Base-by-base conservation (phyloP, 1,140 invertebrate genomes). In the Euborellia annulipes region DNA sequence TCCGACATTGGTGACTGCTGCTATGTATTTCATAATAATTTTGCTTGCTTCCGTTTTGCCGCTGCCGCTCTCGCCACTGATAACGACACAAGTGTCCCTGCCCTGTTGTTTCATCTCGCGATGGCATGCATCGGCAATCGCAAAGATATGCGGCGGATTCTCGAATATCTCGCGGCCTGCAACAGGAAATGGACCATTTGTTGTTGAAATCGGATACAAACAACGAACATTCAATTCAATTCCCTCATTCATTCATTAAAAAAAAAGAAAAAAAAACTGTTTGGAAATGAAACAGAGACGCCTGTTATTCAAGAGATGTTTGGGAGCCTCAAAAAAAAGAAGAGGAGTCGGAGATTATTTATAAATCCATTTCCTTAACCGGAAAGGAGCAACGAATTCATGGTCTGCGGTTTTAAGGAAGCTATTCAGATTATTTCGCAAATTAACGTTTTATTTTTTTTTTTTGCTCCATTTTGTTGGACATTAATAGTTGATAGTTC, bases 21-120 rank as follows among this genome's bases (percentile, higher is more conserved):
- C 92, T 50, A 98, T 94, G 61, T 98, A 98, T 60, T 92, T 89
- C 91, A 98, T 97, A 48, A 98, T 95, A 53, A 97, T 95, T 71
- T 98, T 98, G 20, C 90, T 95, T 1, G 92, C 90, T 67, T 97
- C 94, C 7, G 94, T 97, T 67, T 98, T 97, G 23, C 93, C 94
- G 21, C 89, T 81, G 3, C 93, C 91, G 4, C 89, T 94, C 64
- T 98, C 93, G 4, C 93, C 92, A 43, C 88, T 84, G 62, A 96
- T 97, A 3, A 97, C 85, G 46, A 97, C 94, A 59, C 92, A 96
- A 6, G 90, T 94, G 62, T 96, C 90, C 53, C 78, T 76, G 17
- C 85, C 79, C 57, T 79, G 79, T 58, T 92, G 79, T 61, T 91
- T 85, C 68, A 96, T 84, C 42, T 85, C 81, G 62, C 82, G 77